Base-by-base conservation (phyloP, 2,888 invertebrate genomes). In the Meandrusa payeni region DNA sequence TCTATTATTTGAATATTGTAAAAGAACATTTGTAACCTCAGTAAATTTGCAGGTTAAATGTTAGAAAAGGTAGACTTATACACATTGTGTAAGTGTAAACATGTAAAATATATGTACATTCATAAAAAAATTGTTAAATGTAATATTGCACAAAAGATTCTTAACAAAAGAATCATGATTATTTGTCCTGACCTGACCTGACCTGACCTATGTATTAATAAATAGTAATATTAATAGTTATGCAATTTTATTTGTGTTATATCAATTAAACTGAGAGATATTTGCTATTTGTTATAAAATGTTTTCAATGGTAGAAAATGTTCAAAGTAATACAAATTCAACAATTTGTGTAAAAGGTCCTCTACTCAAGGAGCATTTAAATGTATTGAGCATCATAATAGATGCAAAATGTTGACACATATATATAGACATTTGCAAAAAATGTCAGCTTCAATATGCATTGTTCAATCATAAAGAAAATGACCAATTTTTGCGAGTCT, bases 341-440 rank as follows among this genome's bases (percentile, higher is more conserved):
- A 24, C 20, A 24, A 39, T 32, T 33, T 33, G 20, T 33, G 33
- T 20, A 17, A 1, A n/a, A 31, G n/a, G 13, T 37, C 7, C 29
- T 15, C 22, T 13, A 27, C 10, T 23, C 11, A 28, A 36, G 34
- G 17, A 7, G 36, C 28, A 36, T 28, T 22, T 11, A 34, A 23
- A 36, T 36, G 13, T 38, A 32, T 26, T 43, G n/a, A 13, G 15
- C 9, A 22, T 13, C 9, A 19, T 28, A 33, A 44, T 44, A 26
- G 15, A 17, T 39, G 33, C 28, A 33, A 19, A 6, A 22, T 19
- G 23, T 28, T 27, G n/a, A n/a, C n/a, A n/a, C n/a, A n/a, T n/a
- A n/a, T n/a, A 27, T 28, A 33, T 33, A 20, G 37, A 33, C 7
- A 24, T 33, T 20, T 38, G 39, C 38, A 44, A 44, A 44, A 33